Evolutionary conservation across 1,140 invertebrate genomes (phyloP).

Genomic region (Thalassaphorura encarpata): DNA sequence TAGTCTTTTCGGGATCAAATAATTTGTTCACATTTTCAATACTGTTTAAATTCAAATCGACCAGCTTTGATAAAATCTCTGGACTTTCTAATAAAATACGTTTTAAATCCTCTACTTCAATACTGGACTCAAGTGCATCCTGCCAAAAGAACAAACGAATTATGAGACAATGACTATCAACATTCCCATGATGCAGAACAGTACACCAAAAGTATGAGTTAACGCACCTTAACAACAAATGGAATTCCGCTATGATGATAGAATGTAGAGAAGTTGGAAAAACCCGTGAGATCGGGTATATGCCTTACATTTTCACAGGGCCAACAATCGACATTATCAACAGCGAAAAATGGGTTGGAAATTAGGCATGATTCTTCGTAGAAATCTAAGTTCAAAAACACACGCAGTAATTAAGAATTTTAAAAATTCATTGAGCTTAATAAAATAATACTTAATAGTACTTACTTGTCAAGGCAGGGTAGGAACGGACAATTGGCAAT

Average conservation of each 20-base stretch:
- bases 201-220: neutral
- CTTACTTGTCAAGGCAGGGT: conserved; percentile 52
- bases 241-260: conserved; percentile 40
- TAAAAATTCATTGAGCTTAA: neutral
- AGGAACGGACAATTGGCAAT: conserved; percentile 49
- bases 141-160: conserved; percentile 1
- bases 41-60: too few species aligned
- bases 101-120: conserved; percentile 29
- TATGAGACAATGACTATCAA: neutral
- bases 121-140: conserved; percentile 28
- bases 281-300: conserved; percentile 43
- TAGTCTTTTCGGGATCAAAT: too few species aligned
- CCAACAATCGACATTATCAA: conserved; percentile 63
- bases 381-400: conserved; percentile 51
- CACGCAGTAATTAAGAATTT: too few species aligned
- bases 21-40: too few species aligned
- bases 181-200: neutral
- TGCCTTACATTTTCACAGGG: conserved; percentile 55
- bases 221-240: conserved; percentile 37
- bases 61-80: too few species aligned
- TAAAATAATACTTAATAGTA: conserved; percentile 5
- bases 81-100: too few species aligned
- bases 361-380: conserved; percentile 69
- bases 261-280: conserved; percentile 33
- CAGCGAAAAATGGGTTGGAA: conserved; percentile 61